phyloP scores from a whole-genome alignment of 1,140 invertebrate species.

The Araneus ventricosus region DNA sequence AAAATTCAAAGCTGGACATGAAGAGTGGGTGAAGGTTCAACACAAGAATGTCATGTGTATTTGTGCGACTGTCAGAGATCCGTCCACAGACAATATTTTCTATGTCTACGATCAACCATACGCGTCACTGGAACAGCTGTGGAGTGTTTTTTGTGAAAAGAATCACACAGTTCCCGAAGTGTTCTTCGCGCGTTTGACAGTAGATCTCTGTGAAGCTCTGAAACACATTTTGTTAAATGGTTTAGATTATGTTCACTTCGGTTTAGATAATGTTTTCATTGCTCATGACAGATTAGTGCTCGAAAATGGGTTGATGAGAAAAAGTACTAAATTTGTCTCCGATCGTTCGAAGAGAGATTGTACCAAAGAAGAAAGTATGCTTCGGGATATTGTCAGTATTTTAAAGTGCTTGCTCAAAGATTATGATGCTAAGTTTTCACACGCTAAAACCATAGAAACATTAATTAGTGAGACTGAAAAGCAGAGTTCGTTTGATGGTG shows the following conservation, averaged over 20 bases:
- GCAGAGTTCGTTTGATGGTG: background rate
- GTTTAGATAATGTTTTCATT: slow-evolving; percentile 75
- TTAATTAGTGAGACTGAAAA: slow-evolving; percentile 20
- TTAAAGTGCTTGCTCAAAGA: slow-evolving; percentile 18
- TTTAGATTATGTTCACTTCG: slow-evolving; percentile 61
- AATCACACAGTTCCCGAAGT: slow-evolving; percentile 52
- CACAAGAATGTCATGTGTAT: slow-evolving; percentile 74
- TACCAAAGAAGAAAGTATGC: slow-evolving; percentile 21
- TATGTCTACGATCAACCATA: slow-evolving; percentile 70
- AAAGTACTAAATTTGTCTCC: slow-evolving; percentile 27
- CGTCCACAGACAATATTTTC: slow-evolving; percentile 70
- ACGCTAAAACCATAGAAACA: background rate
- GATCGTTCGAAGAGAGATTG: background rate
- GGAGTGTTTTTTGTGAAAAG: slow-evolving; percentile 64
- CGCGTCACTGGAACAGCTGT: slow-evolving; percentile 67
- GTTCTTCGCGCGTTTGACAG: slow-evolving; percentile 58
- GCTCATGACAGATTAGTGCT: slow-evolving; percentile 65
- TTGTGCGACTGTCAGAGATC: slow-evolving; percentile 69
- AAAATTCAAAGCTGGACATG: background rate
- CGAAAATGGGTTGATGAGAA: slow-evolving; percentile 74
- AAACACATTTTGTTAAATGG: slow-evolving; percentile 51
- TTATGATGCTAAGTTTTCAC: background rate
- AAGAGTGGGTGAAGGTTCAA: slow-evolving; percentile 69
- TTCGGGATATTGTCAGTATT: background rate
- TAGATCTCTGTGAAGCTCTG: slow-evolving; percentile 67